A percentile compares a stretch with the other conserved stretches of the same genome.
Evolutionary conservation across 1,140 invertebrate species (phyloP).

Genomic region (Musca vetustissima): DNA sequence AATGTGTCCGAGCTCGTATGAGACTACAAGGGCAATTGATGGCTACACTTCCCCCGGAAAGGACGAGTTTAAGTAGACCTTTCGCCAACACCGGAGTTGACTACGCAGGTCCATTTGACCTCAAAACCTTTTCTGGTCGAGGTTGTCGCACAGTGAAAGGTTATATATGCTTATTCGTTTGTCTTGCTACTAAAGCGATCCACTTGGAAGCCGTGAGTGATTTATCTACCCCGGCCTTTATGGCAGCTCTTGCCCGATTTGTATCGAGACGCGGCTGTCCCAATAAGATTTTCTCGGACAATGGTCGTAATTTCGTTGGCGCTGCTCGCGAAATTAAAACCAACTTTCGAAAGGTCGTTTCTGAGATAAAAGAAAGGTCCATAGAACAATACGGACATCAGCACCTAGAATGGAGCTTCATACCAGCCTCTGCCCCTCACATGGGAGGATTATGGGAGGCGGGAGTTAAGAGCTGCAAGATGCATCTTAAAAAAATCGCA

Average conservation of each 20-base stretch:
- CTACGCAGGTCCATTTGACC: conserved; percentile 41
- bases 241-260: conserved; percentile 55
- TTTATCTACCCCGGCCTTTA: conserved; percentile 43
- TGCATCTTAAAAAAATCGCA: neutral
- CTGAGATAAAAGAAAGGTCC: no score
- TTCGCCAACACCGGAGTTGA: no score
- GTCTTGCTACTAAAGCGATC: conserved; percentile 40
- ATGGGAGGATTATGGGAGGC: conserved; percentile 42
- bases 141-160: conserved; percentile 34
- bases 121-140: conserved; percentile 30
- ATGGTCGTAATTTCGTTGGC: conserved; percentile 37
- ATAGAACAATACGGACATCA: neutral
- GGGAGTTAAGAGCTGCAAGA: conserved; percentile 17
- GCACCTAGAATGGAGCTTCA: neutral
- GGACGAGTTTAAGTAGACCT: conserved; percentile 1
- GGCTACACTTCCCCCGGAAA: no score
- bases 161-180: conserved; percentile 53
- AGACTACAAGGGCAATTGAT: no score
- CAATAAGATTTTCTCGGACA: conserved; percentile 24
- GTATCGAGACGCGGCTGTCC: conserved; percentile 35
- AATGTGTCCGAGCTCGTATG: neutral
- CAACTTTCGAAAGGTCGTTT: no score
- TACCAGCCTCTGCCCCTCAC: conserved; percentile 29
- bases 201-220: neutral
- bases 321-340: conserved; percentile 13